Conservation (phyloP, 2,888 invertebrate genomes). For the Chymomyza fuscimana region DNA sequence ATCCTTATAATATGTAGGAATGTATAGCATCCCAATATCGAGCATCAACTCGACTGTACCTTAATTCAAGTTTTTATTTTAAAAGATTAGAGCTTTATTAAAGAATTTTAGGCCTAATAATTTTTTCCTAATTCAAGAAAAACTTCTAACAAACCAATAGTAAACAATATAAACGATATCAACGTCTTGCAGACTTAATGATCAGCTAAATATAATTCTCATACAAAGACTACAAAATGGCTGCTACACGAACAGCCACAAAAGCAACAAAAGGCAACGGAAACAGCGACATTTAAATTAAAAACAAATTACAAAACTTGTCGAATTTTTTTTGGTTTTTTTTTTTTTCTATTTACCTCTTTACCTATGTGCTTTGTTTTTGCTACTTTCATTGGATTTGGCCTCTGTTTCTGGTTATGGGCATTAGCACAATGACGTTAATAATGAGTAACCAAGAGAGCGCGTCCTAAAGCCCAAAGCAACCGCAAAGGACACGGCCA, state of each 20-base stretch:
- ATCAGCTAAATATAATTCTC: background rate
- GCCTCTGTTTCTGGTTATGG: background rate
- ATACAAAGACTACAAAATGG: background rate
- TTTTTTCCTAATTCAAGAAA: no score
- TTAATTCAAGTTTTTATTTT: no score
- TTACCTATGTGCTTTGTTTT: background rate
- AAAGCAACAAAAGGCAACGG: background rate
- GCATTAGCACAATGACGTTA: conserved; percentile 15
- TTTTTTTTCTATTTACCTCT: background rate
- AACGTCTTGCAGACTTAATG: conserved; percentile 29
- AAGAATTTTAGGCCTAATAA: no score
- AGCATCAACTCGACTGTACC: no score
- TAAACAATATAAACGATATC: no score
- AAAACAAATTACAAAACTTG: conserved; percentile 58
- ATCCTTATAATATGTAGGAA: no score
- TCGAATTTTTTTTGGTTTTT: conserved; percentile 33
- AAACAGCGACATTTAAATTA: conserved; percentile 37
- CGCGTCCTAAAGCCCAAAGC: background rate
- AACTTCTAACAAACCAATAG: no score
- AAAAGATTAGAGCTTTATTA: no score
- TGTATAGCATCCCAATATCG: no score
- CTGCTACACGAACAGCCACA: conserved; percentile 39
- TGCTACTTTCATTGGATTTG: background rate
- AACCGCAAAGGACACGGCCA: conserved; percentile 31
- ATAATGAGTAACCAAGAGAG: conserved; percentile 40